These are phyloP conservation scores for Callaeas wilsoni DNA, from an alignment of 2,113 vertebrate species.

Conservation along the genomic window DNA sequence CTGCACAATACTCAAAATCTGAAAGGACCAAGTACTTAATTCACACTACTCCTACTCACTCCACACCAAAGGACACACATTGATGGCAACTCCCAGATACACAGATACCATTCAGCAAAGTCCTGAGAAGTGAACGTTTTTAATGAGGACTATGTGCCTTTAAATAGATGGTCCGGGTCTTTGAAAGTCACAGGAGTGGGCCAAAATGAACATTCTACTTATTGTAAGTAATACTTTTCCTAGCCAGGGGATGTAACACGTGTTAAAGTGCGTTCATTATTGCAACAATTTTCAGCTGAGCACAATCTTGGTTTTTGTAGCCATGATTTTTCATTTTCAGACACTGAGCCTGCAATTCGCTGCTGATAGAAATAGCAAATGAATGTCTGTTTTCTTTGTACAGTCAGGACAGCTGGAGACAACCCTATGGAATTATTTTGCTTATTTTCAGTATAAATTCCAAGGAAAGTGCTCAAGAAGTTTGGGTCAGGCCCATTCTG, in stretches of 20 bases:
- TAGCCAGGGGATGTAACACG: neutral
- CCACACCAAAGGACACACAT: neutral
- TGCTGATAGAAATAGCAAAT: neutral
- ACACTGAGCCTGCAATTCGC: neutral
- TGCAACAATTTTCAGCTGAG: neutral
- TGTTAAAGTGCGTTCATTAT: neutral
- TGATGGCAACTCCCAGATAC: neutral
- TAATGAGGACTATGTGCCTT: neutral
- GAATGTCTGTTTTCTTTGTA: neutral
- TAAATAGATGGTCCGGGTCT: neutral
- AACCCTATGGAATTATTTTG: neutral
- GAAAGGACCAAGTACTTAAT: neutral
- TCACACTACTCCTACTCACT: neutral
- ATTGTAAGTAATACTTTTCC: neutral
- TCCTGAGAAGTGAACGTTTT: neutral
- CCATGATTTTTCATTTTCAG: neutral
- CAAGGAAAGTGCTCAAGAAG: neutral
- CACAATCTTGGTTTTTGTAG: neutral
- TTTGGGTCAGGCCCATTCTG: neutral
- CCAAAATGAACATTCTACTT: neutral
- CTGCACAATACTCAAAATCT: neutral
- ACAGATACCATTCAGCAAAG: neutral
- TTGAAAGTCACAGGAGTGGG: neutral
- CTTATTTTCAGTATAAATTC: neutral
- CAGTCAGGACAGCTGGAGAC: neutral